Evolutionary conservation across 30 jellyfish, hydroid and myxozoan species (phyloP).

Genomic region (Chironex yamaguchii): DNA sequence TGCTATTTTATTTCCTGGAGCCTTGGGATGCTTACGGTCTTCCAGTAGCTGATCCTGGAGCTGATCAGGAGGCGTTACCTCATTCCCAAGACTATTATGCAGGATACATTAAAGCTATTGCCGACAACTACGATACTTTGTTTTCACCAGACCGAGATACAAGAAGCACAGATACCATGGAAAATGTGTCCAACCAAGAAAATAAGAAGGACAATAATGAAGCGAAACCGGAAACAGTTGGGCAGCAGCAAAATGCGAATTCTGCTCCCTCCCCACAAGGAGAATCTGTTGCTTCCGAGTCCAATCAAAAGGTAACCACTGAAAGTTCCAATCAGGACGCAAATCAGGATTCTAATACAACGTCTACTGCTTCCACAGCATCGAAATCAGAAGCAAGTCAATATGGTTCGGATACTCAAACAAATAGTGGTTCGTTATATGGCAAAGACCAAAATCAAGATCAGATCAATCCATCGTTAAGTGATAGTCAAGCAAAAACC

Average conservation of each 20-base stretch:
- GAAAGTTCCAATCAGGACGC: background rate
- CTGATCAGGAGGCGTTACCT: conserved; percentile 75
- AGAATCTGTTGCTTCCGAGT: background rate
- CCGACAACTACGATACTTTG: conserved; percentile 89
- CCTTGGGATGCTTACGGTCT: conserved; percentile 24
- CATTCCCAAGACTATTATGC: conserved; percentile 94
- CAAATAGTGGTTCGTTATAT: background rate
- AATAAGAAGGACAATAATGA: background rate
- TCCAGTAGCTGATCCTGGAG: conserved; percentile 37
- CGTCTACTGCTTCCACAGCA: background rate
- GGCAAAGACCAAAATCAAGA: background rate
- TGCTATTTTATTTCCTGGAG: conserved; percentile 1
- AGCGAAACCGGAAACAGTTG: background rate
- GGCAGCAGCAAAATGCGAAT: background rate
- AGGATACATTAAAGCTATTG: conserved; percentile 92
- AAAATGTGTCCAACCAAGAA: background rate
- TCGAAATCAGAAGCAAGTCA: background rate
- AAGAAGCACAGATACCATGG: conserved; percentile 71
- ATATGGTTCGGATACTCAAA: background rate
- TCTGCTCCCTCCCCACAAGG: background rate
- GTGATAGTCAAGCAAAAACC: background rate
- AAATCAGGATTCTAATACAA: background rate
- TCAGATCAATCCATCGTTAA: background rate
- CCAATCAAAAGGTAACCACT: background rate
- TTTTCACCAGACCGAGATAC: conserved; percentile 79